A percentile compares a stretch with the other conserved stretches of the same genome.
Evolutionary conservation across 2,888 invertebrate species (phyloP).

Genomic region (Philaethria dido): DNA sequence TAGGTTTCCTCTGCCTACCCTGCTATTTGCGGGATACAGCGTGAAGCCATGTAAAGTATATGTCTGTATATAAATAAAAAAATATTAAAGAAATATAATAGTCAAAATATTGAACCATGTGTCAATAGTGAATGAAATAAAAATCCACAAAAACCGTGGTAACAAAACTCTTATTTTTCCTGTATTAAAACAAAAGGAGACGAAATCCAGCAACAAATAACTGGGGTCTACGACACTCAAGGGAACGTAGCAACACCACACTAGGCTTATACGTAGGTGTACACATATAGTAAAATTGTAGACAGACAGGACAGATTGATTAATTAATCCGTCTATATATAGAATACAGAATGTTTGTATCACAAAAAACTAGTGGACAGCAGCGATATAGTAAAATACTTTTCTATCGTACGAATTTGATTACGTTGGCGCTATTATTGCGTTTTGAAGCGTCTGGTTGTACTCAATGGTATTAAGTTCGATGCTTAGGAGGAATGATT

Average conservation of each 20-base stretch:
- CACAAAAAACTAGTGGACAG: constrained; percentile 3
- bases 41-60: too few species aligned
- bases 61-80: too few species aligned
- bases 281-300: background rate
- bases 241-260: constrained; percentile 7
- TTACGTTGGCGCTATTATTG: background rate
- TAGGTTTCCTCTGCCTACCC: too few species aligned
- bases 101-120: too few species aligned
- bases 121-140: too few species aligned
- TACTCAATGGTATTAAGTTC: background rate
- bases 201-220: background rate
- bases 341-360: background rate
- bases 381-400: background rate
- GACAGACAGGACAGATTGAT: constrained; percentile 14
- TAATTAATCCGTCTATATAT: constrained; percentile 10
- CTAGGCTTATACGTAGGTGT: background rate
- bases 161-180: background rate
- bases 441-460: background rate
- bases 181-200: background rate
- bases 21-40: too few species aligned
- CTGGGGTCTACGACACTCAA: constrained; percentile 3
- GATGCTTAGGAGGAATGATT: too few species aligned
- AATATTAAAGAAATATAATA: too few species aligned
- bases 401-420: background rate
- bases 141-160: too few species aligned